Conservation (phyloP, 2,113 vertebrate genomes). For the Theropithecus gelada region DNA sequence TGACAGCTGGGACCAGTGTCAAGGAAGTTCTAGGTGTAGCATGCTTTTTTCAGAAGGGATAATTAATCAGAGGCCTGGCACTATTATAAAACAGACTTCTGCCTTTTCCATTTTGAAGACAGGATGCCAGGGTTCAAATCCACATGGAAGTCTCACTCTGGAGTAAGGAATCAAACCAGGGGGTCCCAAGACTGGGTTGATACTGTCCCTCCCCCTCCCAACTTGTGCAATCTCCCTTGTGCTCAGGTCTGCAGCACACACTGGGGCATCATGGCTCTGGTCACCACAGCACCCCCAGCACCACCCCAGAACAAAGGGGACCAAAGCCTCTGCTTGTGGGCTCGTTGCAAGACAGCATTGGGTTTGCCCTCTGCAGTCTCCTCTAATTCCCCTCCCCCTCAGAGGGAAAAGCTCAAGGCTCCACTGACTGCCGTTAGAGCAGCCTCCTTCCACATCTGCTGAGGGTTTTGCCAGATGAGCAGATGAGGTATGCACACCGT, state of each 20-base stretch:
- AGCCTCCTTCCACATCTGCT: constrained; percentile 78
- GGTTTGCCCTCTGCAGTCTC: constrained; percentile 45
- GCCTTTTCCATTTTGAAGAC: constrained; percentile 23
- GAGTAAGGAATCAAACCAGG: not conserved
- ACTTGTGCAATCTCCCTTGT: not conserved
- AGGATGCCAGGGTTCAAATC: constrained; percentile 4
- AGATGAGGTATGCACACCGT: constrained; percentile 57
- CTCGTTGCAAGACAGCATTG: not conserved
- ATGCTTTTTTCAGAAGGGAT: constrained; percentile 51
- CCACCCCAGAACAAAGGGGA: not conserved
- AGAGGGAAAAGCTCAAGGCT: constrained; percentile 42
- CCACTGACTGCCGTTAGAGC: constrained; percentile 20
- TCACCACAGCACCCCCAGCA: not conserved
- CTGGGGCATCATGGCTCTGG: not conserved
- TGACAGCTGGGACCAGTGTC: constrained; percentile 63
- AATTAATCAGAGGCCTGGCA: constrained; percentile 49
- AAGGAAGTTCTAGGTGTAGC: constrained; percentile 64
- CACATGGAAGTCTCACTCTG: not conserved
- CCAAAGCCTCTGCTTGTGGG: not conserved
- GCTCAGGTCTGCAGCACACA: not conserved
- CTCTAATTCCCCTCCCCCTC: constrained; percentile 50
- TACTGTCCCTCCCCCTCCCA: not conserved
- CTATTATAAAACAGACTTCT: constrained; percentile 42
- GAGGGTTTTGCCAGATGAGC: constrained; percentile 74
- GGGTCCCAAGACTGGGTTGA: not conserved